Evolutionary conservation across 2,113 vertebrate genomes (phyloP).

Genomic region (Lycaon pictus): DNA sequence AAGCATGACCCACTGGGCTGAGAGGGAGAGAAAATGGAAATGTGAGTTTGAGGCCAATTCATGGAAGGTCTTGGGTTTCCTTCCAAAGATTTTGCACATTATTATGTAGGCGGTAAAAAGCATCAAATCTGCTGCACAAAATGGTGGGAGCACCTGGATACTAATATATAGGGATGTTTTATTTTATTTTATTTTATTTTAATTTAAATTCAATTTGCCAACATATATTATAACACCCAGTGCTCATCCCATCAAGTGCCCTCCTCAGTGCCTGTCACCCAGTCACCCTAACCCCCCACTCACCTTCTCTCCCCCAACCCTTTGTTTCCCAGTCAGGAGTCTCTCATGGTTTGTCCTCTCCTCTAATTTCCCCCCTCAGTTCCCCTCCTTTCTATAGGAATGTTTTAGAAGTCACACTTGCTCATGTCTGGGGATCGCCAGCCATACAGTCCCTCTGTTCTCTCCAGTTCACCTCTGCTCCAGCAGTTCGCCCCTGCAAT

Average conservation of each 20-base stretch:
- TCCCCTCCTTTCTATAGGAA: not conserved
- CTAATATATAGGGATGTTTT: not conserved
- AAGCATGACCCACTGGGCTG: not conserved
- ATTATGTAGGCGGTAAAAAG: not conserved
- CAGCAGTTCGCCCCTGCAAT: not conserved
- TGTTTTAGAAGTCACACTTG: not conserved
- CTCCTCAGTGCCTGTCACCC: too few species aligned
- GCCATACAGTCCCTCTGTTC: not conserved
- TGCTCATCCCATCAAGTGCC: too few species aligned
- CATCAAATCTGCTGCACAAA: not conserved
- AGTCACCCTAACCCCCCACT: too few species aligned
- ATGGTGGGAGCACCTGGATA: not conserved
- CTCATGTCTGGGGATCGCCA: not conserved
- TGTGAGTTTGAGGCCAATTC: not conserved
- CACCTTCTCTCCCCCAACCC: too few species aligned
- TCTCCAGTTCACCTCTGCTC: rapidly evolving
- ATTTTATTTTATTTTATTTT: too few species aligned
- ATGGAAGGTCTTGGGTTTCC: not conserved
- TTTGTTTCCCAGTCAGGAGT: too few species aligned
- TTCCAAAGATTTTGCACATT: not conserved
- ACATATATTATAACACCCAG: too few species aligned
- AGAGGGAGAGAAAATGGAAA: not conserved
- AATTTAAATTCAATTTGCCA: too few species aligned
- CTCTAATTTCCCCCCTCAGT: too few species aligned
- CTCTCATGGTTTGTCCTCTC: too few species aligned